Evolutionary conservation across 2,888 invertebrate species (phyloP), one percentile per base, ranked within the genome.

Genomic region (Caenorhabditis doughertyi): DNA sequence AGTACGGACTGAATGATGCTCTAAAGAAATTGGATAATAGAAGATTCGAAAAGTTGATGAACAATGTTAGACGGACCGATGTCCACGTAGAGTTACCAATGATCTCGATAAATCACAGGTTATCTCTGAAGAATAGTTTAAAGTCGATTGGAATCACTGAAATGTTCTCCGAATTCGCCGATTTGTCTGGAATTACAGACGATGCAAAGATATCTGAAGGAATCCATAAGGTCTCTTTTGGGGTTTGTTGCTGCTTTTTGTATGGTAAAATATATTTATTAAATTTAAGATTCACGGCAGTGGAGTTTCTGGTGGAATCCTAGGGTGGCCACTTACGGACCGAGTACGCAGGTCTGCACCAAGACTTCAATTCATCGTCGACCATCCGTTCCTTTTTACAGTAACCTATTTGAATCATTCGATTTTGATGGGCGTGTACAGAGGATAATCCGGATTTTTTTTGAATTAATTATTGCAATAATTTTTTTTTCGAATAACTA

Each of bases 181-280:
- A 82, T 42, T 35, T 84, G 7, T 65, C 65, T 1, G 79, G 79
- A 32, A 74, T 84, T 21, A 53, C 81, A 3, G n/a, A 72, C 16
- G 44, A 55, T 16, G 60, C 89, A n/a, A 58, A 79, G 11, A 84
- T 91, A 23, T 84, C 84, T 11, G 84, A 90, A 9, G 89, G 86
- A 51, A 47, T 71, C 11, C 89, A 89, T 56, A 89, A 90, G 60
- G 87, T 88, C 0, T 74, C 87, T 21, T 18, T 47, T 18, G 4
- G 18, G 44, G 42, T 42, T 7, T 11, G 5, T 42, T 42, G 3
- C 13, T 13, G 5, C 9, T 5, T 11, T 42, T 13, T 5, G 5
- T 5, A 13, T 3, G 5, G 3, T 42, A 7, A 42, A 42, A 42
- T 11, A 7, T 32, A 9, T 9, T 47, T 18, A 25, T 51, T 23